Percentiles rank a stretch among this genome's conserved stretches.
Evolutionary conservation across 2,113 vertebrate genomes (phyloP).

Genomic region (Cyrtonyx montezumae): DNA sequence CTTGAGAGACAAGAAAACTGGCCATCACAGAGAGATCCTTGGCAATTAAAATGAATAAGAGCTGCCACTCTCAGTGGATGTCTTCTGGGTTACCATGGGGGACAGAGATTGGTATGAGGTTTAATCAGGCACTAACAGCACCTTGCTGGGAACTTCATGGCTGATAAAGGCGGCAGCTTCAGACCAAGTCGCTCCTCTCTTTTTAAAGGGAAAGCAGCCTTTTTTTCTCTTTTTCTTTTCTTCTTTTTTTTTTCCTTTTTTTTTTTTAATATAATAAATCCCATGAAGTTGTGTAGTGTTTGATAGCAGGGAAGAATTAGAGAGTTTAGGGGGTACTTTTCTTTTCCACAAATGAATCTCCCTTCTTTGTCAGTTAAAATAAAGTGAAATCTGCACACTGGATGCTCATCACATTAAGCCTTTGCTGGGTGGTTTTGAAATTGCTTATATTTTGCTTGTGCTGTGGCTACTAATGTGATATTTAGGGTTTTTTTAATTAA

Average conservation of each 20-base stretch:
- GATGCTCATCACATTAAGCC: neutral
- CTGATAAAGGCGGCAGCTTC: slow-evolving; percentile 77
- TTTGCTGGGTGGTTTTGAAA: slow-evolving; percentile 36
- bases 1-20: slow-evolving; percentile 77
- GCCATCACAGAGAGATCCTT: slow-evolving; percentile 75
- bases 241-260: neutral
- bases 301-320: slow-evolving; percentile 53
- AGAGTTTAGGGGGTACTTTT: slow-evolving; percentile 46
- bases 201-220: slow-evolving; percentile 80
- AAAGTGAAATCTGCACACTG: neutral
- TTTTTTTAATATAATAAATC: slow-evolving; percentile 71
- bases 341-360: neutral
- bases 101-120: slow-evolving; percentile 79
- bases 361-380: slow-evolving; percentile 29
- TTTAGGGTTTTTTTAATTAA: slow-evolving; percentile 40
- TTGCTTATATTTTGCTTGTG: slow-evolving; percentile 56
- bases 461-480: slow-evolving; percentile 34
- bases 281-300: slow-evolving; percentile 47
- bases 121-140: slow-evolving; percentile 84
- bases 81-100: slow-evolving; percentile 80
- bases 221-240: neutral
- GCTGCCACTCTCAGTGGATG: slow-evolving; percentile 76
- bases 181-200: slow-evolving; percentile 73
- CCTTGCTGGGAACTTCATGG: slow-evolving; percentile 82
- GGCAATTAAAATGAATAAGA: slow-evolving; percentile 81